Percentiles rank a stretch among this genome's conserved stretches.
Conservation (phyloP, 2,888 invertebrate genomes). For the Tortricodes alternella region DNA sequence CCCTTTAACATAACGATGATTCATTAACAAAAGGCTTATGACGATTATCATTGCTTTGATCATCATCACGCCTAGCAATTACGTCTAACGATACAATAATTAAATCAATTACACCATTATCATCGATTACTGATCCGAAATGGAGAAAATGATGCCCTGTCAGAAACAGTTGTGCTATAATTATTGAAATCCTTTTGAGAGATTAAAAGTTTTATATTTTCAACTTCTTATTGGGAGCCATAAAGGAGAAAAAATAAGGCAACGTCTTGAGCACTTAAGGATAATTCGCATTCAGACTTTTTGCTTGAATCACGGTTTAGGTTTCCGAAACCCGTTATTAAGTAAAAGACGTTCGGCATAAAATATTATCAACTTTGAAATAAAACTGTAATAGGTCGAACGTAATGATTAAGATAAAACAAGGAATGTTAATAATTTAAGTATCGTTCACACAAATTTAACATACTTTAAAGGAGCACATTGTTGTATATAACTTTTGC, state of each 20-base stretch:
- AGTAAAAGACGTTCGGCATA: conserved; percentile 12
- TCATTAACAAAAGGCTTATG: conserved; percentile 26
- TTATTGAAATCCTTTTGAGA: conserved; percentile 31
- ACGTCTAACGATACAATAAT: conserved; percentile 34
- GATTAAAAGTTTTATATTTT: conserved; percentile 26
- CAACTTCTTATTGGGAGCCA: conserved; percentile 10
- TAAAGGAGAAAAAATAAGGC: conserved; percentile 6
- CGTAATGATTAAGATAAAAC: conserved; percentile 11
- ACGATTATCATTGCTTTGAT: conserved; percentile 16
- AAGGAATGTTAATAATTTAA: neutral
- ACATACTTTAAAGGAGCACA: no score
- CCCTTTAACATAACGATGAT: conserved; percentile 31
- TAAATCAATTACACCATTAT: conserved; percentile 45
- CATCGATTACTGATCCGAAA: conserved; percentile 40
- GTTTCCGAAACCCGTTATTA: conserved; percentile 25
- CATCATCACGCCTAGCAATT: conserved; percentile 28
- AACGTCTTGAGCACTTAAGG: conserved; percentile 24
- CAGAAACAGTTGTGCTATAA: conserved; percentile 35
- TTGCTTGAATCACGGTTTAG: conserved; percentile 12
- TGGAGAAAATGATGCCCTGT: conserved; percentile 53
- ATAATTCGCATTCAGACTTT: conserved; percentile 23
- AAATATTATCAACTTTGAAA: conserved; percentile 19
- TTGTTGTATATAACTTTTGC: no score
- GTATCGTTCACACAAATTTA: no score
- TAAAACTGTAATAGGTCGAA: conserved; percentile 10